Percentiles rank a stretch among this genome's conserved stretches.
phyloP scores from a whole-genome alignment of 2,113 vertebrate species.

The Sorex fumeus region DNA sequence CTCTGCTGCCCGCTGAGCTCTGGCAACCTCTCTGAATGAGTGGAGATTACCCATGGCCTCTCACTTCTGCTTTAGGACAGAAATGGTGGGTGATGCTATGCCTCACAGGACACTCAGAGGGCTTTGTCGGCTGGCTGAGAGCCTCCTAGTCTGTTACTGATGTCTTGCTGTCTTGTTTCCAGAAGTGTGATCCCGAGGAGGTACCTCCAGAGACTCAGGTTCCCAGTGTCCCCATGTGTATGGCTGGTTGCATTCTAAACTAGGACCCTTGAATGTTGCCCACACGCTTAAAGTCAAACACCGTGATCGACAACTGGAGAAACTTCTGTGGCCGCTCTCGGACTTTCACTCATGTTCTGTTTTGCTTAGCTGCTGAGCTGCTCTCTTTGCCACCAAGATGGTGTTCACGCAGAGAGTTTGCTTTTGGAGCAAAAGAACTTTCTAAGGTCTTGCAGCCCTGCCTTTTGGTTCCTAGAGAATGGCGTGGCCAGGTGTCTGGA shows the following conservation, averaged over 20 bases:
- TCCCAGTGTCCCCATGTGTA: not conserved
- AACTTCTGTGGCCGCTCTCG: not conserved
- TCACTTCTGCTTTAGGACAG: not conserved
- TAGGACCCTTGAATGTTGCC: not conserved
- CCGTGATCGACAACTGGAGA: not conserved
- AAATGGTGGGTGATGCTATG: not conserved
- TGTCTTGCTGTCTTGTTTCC: not conserved
- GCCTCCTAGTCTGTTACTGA: not conserved
- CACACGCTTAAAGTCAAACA: not conserved
- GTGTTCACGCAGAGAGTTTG: slow-evolving; percentile 8
- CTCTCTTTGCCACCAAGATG: slow-evolving; percentile 26
- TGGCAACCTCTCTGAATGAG: not conserved
- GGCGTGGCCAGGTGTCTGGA: not conserved
- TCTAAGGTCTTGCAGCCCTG: not conserved
- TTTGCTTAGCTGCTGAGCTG: not conserved
- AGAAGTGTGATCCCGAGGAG: not conserved
- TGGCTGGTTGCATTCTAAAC: slow-evolving; percentile 21
- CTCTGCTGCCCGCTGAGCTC: slow-evolving; percentile 40
- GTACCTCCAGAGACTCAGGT: not conserved
- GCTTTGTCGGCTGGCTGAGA: too few relatives aligned
- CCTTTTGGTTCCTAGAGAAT: slow-evolving; percentile 30
- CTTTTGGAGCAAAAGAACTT: slow-evolving; percentile 31
- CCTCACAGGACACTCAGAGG: not conserved
- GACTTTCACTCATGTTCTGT: not conserved
- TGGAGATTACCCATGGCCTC: not conserved